phyloP scores from a whole-genome alignment of 1,140 invertebrate species.

The Anoplophora glabripennis region DNA sequence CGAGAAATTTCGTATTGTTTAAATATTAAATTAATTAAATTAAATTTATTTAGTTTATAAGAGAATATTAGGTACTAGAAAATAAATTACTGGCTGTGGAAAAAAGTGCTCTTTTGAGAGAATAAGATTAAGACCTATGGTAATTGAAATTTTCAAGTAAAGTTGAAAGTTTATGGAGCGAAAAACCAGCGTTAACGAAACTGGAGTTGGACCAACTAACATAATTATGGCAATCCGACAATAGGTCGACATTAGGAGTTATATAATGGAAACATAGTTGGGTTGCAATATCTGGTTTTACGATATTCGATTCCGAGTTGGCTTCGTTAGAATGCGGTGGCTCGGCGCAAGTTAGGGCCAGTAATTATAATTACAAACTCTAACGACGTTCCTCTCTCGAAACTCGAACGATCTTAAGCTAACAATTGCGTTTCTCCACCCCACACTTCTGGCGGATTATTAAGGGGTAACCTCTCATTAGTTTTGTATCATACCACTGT shows the following conservation, averaged over 20 bases:
- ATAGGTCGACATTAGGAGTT: conserved; percentile 17
- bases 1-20: too few species aligned
- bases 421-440: conserved; percentile 1
- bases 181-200: not conserved
- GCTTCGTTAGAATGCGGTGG: conserved; percentile 25
- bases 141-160: not conserved
- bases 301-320: conserved; percentile 21
- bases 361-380: conserved; percentile 35
- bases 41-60: too few species aligned
- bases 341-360: conserved; percentile 30
- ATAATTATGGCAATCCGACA: not conserved
- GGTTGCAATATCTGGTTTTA: conserved; percentile 24
- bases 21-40: too few species aligned
- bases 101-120: too few species aligned
- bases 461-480: too few species aligned
- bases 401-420: conserved; percentile 1
- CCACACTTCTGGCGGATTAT: not conserved
- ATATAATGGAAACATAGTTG: conserved; percentile 22
- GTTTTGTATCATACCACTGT: too few species aligned
- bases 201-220: not conserved
- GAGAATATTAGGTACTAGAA: too few species aligned
- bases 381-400: conserved; percentile 21
- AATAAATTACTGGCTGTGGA: too few species aligned
- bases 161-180: not conserved
- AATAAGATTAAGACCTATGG: not conserved